Conservation (phyloP, 2,797 vertebrate species). For the Cercopithecus diana region DNA sequence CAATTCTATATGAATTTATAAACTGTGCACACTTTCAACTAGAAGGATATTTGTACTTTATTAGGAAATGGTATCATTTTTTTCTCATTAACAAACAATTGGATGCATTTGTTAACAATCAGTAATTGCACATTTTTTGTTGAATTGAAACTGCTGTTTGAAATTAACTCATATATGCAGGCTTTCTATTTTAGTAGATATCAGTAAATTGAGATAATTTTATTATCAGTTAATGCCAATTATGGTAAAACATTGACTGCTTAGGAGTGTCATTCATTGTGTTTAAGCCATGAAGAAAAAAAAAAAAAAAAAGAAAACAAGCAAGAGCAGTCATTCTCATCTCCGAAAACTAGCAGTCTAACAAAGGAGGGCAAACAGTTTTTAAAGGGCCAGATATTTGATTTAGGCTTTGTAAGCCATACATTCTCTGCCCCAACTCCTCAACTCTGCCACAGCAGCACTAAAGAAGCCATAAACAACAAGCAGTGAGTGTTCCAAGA, state of each 20-base stretch:
- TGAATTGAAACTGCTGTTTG: background rate
- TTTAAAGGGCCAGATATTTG: background rate
- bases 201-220: background rate
- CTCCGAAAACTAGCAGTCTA: background rate
- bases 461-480: background rate
- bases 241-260: background rate
- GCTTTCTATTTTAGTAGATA: background rate
- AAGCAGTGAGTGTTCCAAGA: background rate
- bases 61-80: background rate
- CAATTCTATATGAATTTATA: background rate
- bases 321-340: background rate
- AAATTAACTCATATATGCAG: background rate
- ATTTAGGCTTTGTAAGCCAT: background rate
- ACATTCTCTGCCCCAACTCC: background rate
- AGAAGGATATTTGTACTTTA: background rate
- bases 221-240: background rate
- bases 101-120: background rate
- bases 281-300: background rate
- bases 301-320: background rate
- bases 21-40: background rate
- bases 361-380: background rate
- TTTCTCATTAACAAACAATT: background rate
- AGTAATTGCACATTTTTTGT: background rate
- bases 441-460: accelerated
- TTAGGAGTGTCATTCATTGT: background rate